Conservation (phyloP, 2,113 vertebrate genomes). For the Serilophus lunatus region DNA sequence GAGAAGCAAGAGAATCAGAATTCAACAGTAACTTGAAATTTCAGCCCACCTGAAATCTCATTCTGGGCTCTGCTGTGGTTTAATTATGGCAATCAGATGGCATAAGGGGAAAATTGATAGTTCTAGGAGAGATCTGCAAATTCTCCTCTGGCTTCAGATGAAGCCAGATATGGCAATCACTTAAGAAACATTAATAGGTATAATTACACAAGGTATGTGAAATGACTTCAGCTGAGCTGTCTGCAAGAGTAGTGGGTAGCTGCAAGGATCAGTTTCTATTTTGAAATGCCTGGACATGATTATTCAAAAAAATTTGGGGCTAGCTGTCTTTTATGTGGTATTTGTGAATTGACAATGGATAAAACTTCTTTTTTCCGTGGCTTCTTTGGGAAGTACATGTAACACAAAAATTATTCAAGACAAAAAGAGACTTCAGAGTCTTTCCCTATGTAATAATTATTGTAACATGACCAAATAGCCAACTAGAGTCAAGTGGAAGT, state of each 20-base stretch:
- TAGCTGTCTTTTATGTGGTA: neutral
- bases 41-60: neutral
- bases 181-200: neutral
- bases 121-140: neutral
- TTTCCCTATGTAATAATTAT: neutral
- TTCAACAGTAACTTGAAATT: neutral
- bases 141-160: neutral
- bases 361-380: neutral
- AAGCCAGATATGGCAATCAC: neutral
- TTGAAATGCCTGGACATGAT: neutral
- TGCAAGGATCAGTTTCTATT: neutral
- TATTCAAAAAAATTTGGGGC: neutral
- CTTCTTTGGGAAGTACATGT: neutral
- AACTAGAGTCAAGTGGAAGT: neutral
- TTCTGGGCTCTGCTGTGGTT: neutral
- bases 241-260: neutral
- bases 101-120: neutral
- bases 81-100: fast-evolving
- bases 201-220: neutral
- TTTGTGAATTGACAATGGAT: neutral
- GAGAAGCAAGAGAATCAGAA: neutral
- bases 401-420: neutral
- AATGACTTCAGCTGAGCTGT: neutral
- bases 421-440: neutral
- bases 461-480: neutral